Conservation (phyloP, 2,113 vertebrate genomes). For the Sinocyclocheilus grahami region DNA sequence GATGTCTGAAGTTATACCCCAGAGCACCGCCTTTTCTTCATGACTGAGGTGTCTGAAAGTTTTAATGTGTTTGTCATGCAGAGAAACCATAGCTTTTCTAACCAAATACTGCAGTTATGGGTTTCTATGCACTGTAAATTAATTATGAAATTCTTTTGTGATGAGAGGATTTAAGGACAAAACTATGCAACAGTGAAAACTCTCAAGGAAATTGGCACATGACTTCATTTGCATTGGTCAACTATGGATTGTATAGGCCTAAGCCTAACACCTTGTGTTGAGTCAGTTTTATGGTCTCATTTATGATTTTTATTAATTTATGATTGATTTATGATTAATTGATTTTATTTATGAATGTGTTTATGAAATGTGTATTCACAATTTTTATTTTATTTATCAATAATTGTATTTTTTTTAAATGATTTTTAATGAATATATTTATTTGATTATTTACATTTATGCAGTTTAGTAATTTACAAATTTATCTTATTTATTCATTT, state of each 20-base stretch:
- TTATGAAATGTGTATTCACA: too few relatives aligned
- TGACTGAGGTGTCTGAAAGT: constrained; percentile 28
- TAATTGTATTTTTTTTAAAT: too few relatives aligned
- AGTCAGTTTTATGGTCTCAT: neutral
- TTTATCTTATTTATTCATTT: too few relatives aligned
- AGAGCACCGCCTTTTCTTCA: constrained; percentile 24
- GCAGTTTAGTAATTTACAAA: too few relatives aligned
- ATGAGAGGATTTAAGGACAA: neutral
- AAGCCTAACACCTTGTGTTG: neutral
- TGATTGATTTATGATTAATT: too few relatives aligned
- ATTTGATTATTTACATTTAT: too few relatives aligned
- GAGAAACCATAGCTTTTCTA: constrained; percentile 15
- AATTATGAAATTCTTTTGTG: neutral
- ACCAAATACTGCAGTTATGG: neutral
- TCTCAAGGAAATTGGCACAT: neutral
- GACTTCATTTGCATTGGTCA: neutral
- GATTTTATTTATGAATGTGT: too few relatives aligned
- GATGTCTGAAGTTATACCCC: constrained; percentile 34
- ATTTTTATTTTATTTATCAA: too few relatives aligned
- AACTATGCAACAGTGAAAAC: neutral
- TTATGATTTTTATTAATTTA: too few relatives aligned
- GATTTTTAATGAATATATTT: too few relatives aligned
- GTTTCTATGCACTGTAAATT: neutral
- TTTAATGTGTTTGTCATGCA: constrained; percentile 26
- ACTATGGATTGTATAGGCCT: neutral